A percentile compares a stretch with the other conserved stretches of the same genome.
Conservation (phyloP, 2,888 invertebrate genomes). For the Elmis aenea region DNA sequence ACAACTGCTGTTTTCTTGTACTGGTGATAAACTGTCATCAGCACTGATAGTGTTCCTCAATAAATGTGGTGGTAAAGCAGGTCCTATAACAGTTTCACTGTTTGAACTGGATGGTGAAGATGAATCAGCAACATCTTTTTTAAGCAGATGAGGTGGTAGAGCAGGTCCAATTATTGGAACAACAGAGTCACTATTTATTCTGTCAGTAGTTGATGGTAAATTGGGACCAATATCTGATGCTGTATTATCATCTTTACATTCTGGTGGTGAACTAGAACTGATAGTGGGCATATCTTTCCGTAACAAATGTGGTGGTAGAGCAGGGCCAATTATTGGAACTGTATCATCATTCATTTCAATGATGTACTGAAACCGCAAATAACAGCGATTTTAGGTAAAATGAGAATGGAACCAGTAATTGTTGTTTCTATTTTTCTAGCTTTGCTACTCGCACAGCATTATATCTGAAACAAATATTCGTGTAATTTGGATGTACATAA, state of each 20-base stretch:
- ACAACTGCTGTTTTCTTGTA: slow-evolving; percentile 16
- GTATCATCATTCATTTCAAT: not conserved
- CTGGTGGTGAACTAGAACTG: no score
- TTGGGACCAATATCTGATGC: slow-evolving; percentile 12
- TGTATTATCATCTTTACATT: not conserved
- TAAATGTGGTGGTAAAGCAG: slow-evolving; percentile 36
- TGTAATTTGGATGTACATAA: no score
- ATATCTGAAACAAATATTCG: no score
- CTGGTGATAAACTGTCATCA: no score
- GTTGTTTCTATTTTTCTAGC: no score
- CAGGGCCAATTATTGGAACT: slow-evolving; percentile 49
- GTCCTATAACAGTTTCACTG: slow-evolving; percentile 36
- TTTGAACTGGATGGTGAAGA: slow-evolving; percentile 44
- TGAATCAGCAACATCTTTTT: slow-evolving; percentile 34
- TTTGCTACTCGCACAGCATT: no score
- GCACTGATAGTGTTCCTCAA: slow-evolving; percentile 29
- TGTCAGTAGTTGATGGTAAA: slow-evolving; percentile 6
- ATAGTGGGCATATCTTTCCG: no score
- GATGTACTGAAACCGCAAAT: no score
- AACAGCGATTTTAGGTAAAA: no score
- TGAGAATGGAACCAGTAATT: no score
- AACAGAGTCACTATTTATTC: slow-evolving; percentile 4
- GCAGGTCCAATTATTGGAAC: slow-evolving; percentile 50
- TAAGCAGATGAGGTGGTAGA: slow-evolving; percentile 30
- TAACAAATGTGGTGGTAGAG: slow-evolving; percentile 35